These are phyloP conservation scores for Dipus sagitta DNA, from an alignment of 2,797 vertebrate species.

Conservation along the genomic window DNA sequence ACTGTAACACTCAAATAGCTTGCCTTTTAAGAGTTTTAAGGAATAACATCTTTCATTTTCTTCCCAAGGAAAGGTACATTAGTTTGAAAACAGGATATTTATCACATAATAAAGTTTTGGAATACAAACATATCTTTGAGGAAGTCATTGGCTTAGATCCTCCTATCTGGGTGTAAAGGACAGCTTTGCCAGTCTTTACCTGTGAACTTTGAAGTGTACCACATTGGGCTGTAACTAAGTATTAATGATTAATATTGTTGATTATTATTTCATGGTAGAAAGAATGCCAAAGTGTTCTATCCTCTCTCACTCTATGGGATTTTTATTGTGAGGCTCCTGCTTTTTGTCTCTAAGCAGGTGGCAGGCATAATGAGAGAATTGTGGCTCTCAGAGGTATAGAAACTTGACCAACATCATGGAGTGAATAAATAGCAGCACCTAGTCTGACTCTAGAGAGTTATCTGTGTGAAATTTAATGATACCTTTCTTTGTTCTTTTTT, in stretches of 20 bases:
- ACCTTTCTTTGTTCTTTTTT: not conserved
- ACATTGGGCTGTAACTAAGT: not conserved
- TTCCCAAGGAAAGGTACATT: not conserved
- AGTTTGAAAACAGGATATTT: constrained; percentile 27
- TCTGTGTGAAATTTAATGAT: not conserved
- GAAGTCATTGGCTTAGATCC: not conserved
- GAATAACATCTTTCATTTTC: not conserved
- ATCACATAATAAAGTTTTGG: not conserved
- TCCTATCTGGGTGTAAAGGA: not conserved
- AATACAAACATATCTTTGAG: not conserved
- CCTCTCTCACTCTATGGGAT: not conserved
- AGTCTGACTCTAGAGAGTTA: not conserved
- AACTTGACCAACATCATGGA: not conserved
- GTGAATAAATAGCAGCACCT: not conserved
- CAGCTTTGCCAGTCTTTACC: not conserved
- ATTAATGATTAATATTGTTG: not conserved
- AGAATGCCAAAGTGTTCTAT: not conserved
- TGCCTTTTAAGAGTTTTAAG: constrained; percentile 39
- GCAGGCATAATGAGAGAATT: no score
- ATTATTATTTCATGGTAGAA: not conserved
- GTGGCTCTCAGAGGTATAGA: not conserved
- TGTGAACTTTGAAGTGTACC: not conserved
- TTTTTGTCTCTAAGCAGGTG: not conserved
- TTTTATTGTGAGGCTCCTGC: not conserved
- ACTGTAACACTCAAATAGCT: not conserved